Base-by-base conservation (phyloP, 2,113 vertebrate species). In the Laticauda laticaudata region DNA sequence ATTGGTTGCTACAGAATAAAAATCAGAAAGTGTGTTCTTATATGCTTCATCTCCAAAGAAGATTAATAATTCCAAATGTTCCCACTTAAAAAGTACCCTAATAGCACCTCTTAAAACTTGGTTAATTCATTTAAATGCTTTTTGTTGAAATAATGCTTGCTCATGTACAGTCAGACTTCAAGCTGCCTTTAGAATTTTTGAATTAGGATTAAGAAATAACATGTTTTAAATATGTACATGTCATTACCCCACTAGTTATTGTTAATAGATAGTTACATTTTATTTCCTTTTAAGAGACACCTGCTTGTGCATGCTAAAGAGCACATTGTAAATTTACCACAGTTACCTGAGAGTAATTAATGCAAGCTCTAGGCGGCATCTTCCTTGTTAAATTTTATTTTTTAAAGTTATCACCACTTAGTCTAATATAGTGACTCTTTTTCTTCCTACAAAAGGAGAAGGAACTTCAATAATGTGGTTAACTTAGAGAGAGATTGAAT, bases 371-470 rank as follows among this genome's bases (percentile, higher is more conserved):
- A 90, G 93, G 92, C 93, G 96, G 87, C 90, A 91, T 59, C 92
- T 91, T 90, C 92, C 94, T 95, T 93, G 95, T 96, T 97, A 96
- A 94, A 96, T 94, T 86, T 94, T 93, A 53, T 34, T 34, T 34
- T 54, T n/a, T n/a, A 34, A 88, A 81, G 18, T 81, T 55, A 55
- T 89, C 43, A 7, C 48, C 1, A 0, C 15, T 29, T 45, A 51
- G 26, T 54, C 43, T 64, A 1, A n/a, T 94, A 92, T 39, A 24
- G 34, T 11, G 69, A 34, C 6, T 26, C 0, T 26, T 94, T 92
- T 53, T 56, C 2, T 92, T 92, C 88, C 75, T 92, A 54, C 51
- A 53, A 88, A 90, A 91, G 12, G n/a, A 64, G 45, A 34, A 5
- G 2, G 12, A 0, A 34, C 21, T 54, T 5, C 3, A 69, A 23